Base-by-base conservation (phyloP, 2,888 invertebrate species). In the Acleris literana region DNA sequence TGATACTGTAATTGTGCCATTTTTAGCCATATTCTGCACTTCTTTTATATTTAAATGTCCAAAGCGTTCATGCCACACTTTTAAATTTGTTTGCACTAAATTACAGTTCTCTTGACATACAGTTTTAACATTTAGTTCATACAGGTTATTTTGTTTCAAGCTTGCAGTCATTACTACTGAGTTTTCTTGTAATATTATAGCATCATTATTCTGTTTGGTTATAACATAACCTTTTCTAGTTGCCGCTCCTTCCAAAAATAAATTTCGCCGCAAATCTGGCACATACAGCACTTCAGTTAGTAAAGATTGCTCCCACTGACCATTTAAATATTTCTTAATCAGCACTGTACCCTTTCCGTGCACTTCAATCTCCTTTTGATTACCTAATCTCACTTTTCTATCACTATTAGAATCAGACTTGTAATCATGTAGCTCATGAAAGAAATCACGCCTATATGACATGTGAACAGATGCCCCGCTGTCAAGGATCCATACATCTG, bases 241-340 rank as follows among this genome's bases (percentile, higher is more conserved):
- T 2, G 72, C 63, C 0, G 62, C 74, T 1, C 80, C 82, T 68
- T 82, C 81, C 0, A 80, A 84, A 62, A 83, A 81, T 13, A 84
- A 58, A 22, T 22, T 22, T 22, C 22, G 22, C 22, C 22, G 22
- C 22, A 22, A 22, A 22, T 22, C 22, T 22, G 22, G 22, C 22
- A 22, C 22, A 22, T 22, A 22, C 22, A 22, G 3, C 22, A 22
- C 22, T 22, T 22, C 22, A 4, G 22, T 22, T 22, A 22, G 22
- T 22, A 22, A 22, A 22, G 22, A 22, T 4, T 22, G 22, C 33
- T 73, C 58, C 76, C 76, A 77, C 59, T 72, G 67, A 63, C 68
- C 74, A 68, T 78, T 73, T 1, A 76, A 69, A 56, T 57, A 65
- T 68, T 68, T 74, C 2, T 72, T 29, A 53, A 78, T 76, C 18